These are phyloP conservation scores for Ardeotis arabs DNA, from an alignment of 2,113 vertebrate species.

Conservation along the genomic window DNA sequence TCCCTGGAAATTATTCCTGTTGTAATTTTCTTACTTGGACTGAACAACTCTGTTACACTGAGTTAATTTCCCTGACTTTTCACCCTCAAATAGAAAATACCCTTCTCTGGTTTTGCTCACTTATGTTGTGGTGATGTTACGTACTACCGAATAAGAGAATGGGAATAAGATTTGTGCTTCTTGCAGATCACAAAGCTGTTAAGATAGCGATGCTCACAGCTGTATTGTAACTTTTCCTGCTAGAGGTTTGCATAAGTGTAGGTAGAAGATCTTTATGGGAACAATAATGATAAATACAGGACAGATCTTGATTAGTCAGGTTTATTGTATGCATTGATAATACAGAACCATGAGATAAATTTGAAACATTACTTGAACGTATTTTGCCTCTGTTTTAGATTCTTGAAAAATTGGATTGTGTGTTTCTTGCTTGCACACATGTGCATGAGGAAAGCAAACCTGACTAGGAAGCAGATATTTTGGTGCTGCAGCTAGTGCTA, in stretches of 20 bases:
- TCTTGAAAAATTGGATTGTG: not conserved
- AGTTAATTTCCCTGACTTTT: not conserved
- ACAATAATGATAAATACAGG: not conserved
- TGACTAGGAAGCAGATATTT: not conserved
- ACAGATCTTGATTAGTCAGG: not conserved
- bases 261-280: not conserved
- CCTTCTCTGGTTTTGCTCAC: fast-evolving
- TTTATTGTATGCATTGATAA: not conserved
- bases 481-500: not conserved
- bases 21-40: not conserved
- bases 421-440: not conserved
- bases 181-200: not conserved
- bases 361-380: not conserved
- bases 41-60: not conserved
- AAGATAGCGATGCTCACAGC: not conserved
- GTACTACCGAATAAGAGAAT: not conserved
- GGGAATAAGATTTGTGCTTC: not conserved
- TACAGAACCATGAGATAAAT: not conserved
- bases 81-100: not conserved
- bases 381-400: not conserved
- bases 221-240: not conserved
- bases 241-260: not conserved
- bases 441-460: not conserved
- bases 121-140: not conserved
- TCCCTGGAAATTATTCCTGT: not conserved